Evolutionary conservation across 2,888 invertebrate genomes (phyloP).

Genomic region (Kuschelorhynchus macadamiae): DNA sequence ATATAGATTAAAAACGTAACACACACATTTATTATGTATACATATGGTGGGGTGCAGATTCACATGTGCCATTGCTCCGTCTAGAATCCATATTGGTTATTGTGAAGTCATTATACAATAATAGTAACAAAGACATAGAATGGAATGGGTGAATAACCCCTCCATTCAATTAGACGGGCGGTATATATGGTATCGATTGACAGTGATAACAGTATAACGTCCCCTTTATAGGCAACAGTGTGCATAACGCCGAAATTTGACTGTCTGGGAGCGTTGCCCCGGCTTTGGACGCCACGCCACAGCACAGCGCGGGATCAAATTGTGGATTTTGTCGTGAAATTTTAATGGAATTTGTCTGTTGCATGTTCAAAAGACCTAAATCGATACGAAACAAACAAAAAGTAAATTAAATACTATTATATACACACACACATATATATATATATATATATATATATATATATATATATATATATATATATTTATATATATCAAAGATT

Average conservation of each 20-base stretch:
- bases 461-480: too few species aligned
- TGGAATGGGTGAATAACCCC: slow-evolving; percentile 42
- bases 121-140: slow-evolving; percentile 30
- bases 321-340: neutral
- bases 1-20: slow-evolving; percentile 1
- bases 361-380: too few species aligned
- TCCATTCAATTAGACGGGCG: slow-evolving; percentile 37
- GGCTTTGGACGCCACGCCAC: too few species aligned
- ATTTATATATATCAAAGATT: too few species aligned
- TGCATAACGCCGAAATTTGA: slow-evolving; percentile 39
- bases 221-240: slow-evolving; percentile 30
- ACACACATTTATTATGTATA: slow-evolving; percentile 8
- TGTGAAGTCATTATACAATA: slow-evolving; percentile 34
- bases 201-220: slow-evolving; percentile 36
- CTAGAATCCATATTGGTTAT: slow-evolving; percentile 28
- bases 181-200: slow-evolving; percentile 43
- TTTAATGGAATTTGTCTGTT: slow-evolving; percentile 11
- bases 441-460: too few species aligned
- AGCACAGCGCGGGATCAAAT: neutral
- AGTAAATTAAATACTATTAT: too few species aligned
- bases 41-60: slow-evolving; percentile 21
- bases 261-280: slow-evolving; percentile 30
- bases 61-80: slow-evolving; percentile 31
- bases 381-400: too few species aligned
- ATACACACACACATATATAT: too few species aligned